Conservation (phyloP, 2,888 invertebrate species). For the Epinotia ramella region DNA sequence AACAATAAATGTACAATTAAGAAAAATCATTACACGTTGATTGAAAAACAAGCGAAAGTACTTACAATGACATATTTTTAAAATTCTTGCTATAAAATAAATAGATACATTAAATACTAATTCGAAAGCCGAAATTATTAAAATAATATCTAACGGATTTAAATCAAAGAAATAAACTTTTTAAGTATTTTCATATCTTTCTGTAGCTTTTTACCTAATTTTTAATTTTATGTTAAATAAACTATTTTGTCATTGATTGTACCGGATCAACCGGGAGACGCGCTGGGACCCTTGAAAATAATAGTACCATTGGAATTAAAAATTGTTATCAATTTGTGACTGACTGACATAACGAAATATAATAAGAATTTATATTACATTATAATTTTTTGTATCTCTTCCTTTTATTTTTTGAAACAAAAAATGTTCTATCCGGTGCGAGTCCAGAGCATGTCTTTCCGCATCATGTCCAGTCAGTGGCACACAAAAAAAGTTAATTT, state of each 20-base stretch:
- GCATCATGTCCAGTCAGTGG: not conserved
- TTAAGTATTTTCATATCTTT: too few species aligned
- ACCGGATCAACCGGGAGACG: not conserved
- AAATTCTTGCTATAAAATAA: too few species aligned
- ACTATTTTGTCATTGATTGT: not conserved
- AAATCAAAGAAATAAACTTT: too few species aligned
- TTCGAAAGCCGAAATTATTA: too few species aligned
- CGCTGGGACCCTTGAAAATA: not conserved
- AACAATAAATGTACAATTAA: too few species aligned
- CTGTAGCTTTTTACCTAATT: too few species aligned
- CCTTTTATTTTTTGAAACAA: not conserved
- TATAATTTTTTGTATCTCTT: not conserved
- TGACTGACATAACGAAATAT: not conserved
- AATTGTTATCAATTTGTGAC: not conserved
- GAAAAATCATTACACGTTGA: too few species aligned
- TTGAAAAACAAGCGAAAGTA: too few species aligned
- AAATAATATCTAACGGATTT: too few species aligned
- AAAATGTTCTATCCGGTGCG: not conserved
- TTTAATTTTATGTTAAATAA: not conserved
- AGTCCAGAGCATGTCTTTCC: not conserved
- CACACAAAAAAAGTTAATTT: constrained; percentile 27
- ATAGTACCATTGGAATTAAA: not conserved
- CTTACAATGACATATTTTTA: too few species aligned
- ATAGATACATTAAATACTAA: too few species aligned
- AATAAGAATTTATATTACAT: not conserved